Base-by-base conservation (phyloP, 2,113 vertebrate species). In the Proterorhinus semilunaris region DNA sequence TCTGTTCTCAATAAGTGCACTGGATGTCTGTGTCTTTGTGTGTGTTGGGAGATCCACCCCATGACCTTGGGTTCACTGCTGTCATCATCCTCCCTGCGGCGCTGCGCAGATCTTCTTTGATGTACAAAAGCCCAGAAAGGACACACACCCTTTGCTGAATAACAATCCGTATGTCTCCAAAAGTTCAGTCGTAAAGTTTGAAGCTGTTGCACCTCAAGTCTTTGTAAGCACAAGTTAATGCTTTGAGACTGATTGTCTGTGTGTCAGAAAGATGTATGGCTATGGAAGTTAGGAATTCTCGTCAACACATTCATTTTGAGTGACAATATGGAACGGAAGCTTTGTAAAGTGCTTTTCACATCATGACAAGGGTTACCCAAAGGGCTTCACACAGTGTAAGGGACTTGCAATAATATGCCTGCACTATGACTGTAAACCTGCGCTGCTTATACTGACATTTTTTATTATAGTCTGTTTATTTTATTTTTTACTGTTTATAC, bases 101-200 rank as follows among this genome's bases (percentile, higher is more conserved):
- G 75, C 69, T 68, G 43, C 45, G 65, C 68, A 76, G 61, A 68
- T 63, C 0, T 74, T 82, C 81, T 62, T 82, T 87, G 75, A 86
- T 79, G 73, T 72, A 55, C n/a, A 50, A 42, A 66, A 61, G 76
- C 64, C 61, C 43, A 69, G 51, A 82, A 73, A 82, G 80, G 82
- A 77, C 68, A 78, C 69, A 78, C 67, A 65, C 48, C 68, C 44
- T 54, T 7, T 16, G n/a, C 44, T 68, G 68, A 67, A 84, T 74
- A 75, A 78, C 66, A 78, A 75, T 78, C 55, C 67, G 50, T 48
- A 62, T 58, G 42, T 0, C 50, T 71, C 66, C 51, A 55, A 17
- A 76, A 75, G 58, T 79, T 82, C 83, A 76, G 16, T n/a, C 7
- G 70, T 11, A 58, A 71, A 74, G 52, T 71, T 63, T 66, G 42